A percentile compares a stretch with the other conserved stretches of the same genome.
Evolutionary conservation across 2,797 vertebrate species (phyloP).

Genomic region (Fringilla coelebs): DNA sequence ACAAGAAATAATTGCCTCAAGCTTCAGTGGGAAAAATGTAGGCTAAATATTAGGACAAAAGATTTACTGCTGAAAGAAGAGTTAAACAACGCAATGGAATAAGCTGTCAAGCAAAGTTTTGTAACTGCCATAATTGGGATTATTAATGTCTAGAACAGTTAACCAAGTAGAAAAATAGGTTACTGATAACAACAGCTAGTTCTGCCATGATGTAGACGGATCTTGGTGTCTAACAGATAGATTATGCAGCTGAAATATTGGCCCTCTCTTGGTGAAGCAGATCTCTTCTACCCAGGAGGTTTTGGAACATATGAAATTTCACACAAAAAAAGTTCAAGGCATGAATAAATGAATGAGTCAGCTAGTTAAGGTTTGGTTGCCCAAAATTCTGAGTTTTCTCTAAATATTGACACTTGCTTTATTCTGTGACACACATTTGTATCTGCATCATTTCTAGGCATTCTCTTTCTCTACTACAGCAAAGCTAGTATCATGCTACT

Average conservation of each 20-base stretch:
- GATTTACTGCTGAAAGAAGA: slow-evolving; percentile 30
- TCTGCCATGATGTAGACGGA: not conserved
- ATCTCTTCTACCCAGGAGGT: not conserved
- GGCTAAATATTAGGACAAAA: slow-evolving; percentile 54
- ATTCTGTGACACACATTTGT: not conserved
- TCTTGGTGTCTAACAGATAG: not conserved
- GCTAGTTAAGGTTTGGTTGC: not conserved
- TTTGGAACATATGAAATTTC: not conserved
- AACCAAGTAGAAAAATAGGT: not conserved
- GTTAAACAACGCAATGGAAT: not conserved
- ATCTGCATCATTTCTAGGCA: not conserved
- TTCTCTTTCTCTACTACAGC: not conserved
- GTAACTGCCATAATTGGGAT: slow-evolving; percentile 21
- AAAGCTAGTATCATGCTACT: not conserved
- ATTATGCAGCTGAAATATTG: not conserved
- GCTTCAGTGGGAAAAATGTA: slow-evolving; percentile 12
- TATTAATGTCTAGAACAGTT: slow-evolving; percentile 13
- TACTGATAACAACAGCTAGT: not conserved
- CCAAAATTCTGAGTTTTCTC: not conserved
- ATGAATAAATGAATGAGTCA: not conserved
- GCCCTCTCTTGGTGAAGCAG: not conserved
- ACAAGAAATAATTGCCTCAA: slow-evolving; percentile 28
- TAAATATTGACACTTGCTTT: not conserved
- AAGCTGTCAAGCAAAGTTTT: slow-evolving; percentile 20
- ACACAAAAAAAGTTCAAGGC: not conserved